Base-by-base conservation (phyloP, 2,888 invertebrate species). In the Empis livida region DNA sequence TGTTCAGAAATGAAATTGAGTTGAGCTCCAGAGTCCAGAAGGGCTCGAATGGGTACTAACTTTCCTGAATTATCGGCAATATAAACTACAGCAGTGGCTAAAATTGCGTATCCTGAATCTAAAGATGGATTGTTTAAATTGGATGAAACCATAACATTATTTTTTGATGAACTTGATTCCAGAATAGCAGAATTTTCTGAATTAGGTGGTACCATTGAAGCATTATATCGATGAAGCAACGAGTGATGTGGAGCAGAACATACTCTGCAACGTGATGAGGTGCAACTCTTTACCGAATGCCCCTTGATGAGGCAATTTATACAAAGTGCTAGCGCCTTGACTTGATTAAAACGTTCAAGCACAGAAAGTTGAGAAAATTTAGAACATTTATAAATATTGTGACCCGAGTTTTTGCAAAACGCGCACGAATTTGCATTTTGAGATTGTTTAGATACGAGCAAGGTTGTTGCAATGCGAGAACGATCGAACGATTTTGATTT, bases 231-330 rank as follows among this genome's bases (percentile, higher is more conserved):
- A 31, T 42, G 46, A n/a, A 46, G 27, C 41, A 42, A 30, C 3
- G 30, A 42, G 27, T 42, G 44, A 16, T 48, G 48, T 31, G 44
- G 44, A 32, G 37, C 35, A n/a, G 40, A 40, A 20, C 46, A 49
- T 1, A 44, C 35, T 6, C 23, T 43, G 40, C 48, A 49, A 30
- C 40, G 38, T 31, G 44, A 14, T 35, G 47, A 38, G 20, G 16
- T 41, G 30, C 47, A 47, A 35, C 32, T 40, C 11, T 15, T 43
- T 3, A 47, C 40, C 10, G 44, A 31, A 35, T 47, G 44, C 13
- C 47, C 47, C 14, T 39, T 41, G 41, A 38, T 15, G n/a, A 47
- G 41, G 15, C 47, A 47, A 43, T 44, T 47, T 20, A 44, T 41
- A 23, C 40, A 47, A 20, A 42, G 41, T 30, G n/a, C 13, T 10